phyloP scores from a whole-genome alignment of 2,113 vertebrate genomes.

The Rhombomys opimus region DNA sequence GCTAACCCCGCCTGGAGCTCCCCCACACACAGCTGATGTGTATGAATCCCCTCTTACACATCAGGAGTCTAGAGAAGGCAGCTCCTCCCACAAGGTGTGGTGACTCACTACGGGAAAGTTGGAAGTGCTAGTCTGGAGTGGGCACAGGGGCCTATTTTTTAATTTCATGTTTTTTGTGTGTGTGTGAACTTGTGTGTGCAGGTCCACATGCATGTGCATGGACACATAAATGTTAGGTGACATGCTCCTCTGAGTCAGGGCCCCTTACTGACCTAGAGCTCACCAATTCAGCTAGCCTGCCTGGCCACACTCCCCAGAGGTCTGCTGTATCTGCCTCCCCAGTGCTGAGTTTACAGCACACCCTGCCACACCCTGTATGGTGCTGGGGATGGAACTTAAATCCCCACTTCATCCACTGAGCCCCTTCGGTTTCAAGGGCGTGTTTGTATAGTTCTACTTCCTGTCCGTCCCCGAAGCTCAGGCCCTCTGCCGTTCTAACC shows the following conservation, averaged over 20 bases:
- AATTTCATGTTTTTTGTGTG: not conserved
- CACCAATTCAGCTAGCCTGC: not conserved
- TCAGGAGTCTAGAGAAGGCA: not conserved
- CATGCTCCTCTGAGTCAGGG: not conserved
- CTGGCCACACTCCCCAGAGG: not conserved
- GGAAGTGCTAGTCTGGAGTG: too few relatives aligned
- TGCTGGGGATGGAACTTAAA: not conserved
- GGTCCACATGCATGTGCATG: too few relatives aligned
- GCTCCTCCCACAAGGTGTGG: not conserved
- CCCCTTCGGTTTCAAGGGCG: not conserved
- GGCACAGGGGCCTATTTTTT: rapidly evolving
- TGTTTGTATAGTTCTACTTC: not conserved
- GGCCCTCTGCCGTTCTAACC: too few relatives aligned
- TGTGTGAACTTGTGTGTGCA: not conserved
- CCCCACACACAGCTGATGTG: rapidly evolving
- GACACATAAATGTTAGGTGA: not conserved
- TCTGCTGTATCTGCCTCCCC: not conserved
- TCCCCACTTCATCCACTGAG: not conserved
- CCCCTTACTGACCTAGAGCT: not conserved
- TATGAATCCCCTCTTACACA: too few relatives aligned
- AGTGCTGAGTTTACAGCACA: not conserved
- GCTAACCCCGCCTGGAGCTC: rapidly evolving
- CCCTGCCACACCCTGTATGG: not conserved
- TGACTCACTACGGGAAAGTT: rapidly evolving
- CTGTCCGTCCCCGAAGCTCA: not conserved